Conservation (phyloP, 2,888 invertebrate genomes). For the Malacosoma neustria region DNA sequence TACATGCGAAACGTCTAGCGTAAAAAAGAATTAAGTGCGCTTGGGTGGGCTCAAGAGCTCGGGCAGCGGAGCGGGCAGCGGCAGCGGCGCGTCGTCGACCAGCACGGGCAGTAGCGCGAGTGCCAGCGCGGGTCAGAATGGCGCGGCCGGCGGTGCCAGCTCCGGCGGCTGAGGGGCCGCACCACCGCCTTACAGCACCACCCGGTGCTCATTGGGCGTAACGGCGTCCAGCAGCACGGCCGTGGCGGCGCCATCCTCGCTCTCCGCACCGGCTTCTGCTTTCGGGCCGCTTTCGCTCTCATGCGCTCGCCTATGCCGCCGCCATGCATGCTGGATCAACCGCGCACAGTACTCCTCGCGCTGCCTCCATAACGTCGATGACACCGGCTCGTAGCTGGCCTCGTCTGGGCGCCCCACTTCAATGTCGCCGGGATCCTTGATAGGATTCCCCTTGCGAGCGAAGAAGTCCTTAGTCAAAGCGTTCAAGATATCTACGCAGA, state of each 20-base stretch:
- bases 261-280: conserved; percentile 30
- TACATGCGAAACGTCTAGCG: conserved; percentile 52
- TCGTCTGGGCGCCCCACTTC: conserved; percentile 92
- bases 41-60: conserved; percentile 68
- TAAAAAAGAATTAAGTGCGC: conserved; percentile 62
- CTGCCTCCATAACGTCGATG: conserved; percentile 95
- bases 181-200: conserved; percentile 92
- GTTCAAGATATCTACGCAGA: conserved; percentile 98
- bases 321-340: conserved; percentile 96
- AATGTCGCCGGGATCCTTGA: conserved; percentile 92
- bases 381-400: conserved; percentile 94
- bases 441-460: conserved; percentile 95
- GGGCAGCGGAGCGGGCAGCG: conserved; percentile 67
- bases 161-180: conserved; percentile 93
- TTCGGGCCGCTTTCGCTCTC: conserved; percentile 29
- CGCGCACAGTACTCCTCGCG: conserved; percentile 97
- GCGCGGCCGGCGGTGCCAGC: conserved; percentile 83
- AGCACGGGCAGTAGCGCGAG: conserved; percentile 70
- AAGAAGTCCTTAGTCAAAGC: conserved; percentile 99
- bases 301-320: conserved; percentile 84
- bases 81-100: conserved; percentile 65
- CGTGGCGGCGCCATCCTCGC: conserved; percentile 78
- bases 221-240: conserved; percentile 89
- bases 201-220: conserved; percentile 91
- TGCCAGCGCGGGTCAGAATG: conserved; percentile 72